Base-by-base conservation (phyloP, 2,888 invertebrate genomes). In the Theodoxus fluviatilis region DNA sequence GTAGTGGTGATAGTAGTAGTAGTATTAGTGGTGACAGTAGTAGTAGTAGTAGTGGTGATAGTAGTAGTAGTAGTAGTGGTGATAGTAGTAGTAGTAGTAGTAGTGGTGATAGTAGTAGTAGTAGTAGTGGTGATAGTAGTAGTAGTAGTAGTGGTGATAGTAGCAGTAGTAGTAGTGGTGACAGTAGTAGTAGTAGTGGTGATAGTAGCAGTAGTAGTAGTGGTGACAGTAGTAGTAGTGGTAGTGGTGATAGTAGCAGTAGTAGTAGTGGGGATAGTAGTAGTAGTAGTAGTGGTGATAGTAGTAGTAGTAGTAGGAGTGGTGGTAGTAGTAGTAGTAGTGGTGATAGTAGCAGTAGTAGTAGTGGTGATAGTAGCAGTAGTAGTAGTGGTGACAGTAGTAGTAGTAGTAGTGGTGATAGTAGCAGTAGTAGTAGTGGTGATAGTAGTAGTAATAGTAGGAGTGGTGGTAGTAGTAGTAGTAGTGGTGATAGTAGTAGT, bases 51-150 rank as follows among this genome's bases (percentile, higher is more conserved):
- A n/a, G n/a, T 12, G n/a, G 35, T 64, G n/a, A 40, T 31, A 64
- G 37, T 64, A 35, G 35, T 31, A 33, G 64, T 37, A 64, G 37
- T 64, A 64, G 64, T 35, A 64, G 64, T 31, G 40, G 64, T 64
- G 40, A 4, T 33, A 64, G 37, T 31, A 64, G 64, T 64, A 33
- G 28, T 6, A n/a, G 64, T 64, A 64, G 35, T 64, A 64, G 64
- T 64, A 64, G 64, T 64, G 40, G 64, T 64, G 40, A 40, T 64
- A 35, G 35, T 64, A 64, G 37, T 35, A 64, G 33, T 64, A 64
- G 64, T 64, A 64, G 64, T 64, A 64, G 64, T 64, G 40, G 64
- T 64, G 40, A 25, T 64, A 64, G 64, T 64, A 64, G 64, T 64
- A 28, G 35, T 18, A 64, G 64, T 64, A 64, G 64, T 33, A 57